Percentiles rank a stretch among this genome's conserved stretches.
These are phyloP conservation scores for Tetrao urogallus DNA, from an alignment of 2,113 vertebrate genomes.

Conservation along the genomic window DNA sequence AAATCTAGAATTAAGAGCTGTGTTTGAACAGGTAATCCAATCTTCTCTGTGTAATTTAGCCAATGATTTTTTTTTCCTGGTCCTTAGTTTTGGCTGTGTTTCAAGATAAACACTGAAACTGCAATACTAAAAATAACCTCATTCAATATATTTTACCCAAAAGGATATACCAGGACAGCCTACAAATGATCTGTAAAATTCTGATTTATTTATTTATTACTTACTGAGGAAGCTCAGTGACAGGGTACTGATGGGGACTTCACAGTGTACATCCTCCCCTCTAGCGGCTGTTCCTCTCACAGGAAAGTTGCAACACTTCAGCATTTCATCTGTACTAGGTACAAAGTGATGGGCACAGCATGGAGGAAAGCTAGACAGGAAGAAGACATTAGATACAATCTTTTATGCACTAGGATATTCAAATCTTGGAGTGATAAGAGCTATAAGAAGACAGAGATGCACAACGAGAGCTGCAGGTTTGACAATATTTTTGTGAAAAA, in stretches of 20 bases:
- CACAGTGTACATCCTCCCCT: background rate
- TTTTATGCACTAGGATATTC: background rate
- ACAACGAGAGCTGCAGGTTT: background rate
- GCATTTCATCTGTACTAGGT: background rate
- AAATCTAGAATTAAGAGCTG: constrained; percentile 30
- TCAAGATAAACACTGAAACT: background rate
- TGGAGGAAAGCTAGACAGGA: background rate
- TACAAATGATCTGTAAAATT: background rate
- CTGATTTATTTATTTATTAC: too few species aligned
- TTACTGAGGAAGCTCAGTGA: background rate
- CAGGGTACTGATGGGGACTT: background rate
- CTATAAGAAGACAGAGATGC: background rate
- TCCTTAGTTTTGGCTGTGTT: constrained; percentile 34
- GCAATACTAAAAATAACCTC: constrained; percentile 34
- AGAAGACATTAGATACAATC: background rate
- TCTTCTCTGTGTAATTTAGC: constrained; percentile 51
- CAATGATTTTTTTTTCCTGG: constrained; percentile 2
- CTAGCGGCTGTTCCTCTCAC: constrained; percentile 30
- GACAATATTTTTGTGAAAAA: background rate
- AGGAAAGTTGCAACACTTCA: background rate
- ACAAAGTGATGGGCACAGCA: background rate
- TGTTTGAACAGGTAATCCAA: constrained; percentile 64
- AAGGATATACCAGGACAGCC: background rate
- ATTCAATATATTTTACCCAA: constrained; percentile 14
- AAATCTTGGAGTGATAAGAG: accelerated